Evolutionary conservation across 2,888 invertebrate genomes (phyloP), one percentile per base, ranked within the genome.

Genomic region (Candidula unifasciata): DNA sequence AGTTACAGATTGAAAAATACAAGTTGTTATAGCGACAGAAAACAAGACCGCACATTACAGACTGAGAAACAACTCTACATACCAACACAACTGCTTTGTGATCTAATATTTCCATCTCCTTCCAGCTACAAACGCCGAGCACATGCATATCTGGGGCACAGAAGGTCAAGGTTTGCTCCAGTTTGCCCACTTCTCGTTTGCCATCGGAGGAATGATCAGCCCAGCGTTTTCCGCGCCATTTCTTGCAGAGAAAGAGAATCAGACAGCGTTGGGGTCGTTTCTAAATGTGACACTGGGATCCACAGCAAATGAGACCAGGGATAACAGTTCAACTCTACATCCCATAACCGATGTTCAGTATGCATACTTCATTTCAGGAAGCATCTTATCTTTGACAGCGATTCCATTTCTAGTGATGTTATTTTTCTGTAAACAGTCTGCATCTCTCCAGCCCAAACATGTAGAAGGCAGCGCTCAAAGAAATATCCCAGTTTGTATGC

Each of bases 181-280:
- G 89, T 92, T 93, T 16, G 86, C 94, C 8, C 94, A 94, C 87
- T 94, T 94, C 88, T 90, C 92, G 57, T 94, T 94, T 88, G 94
- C 94, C 13, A 85, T 94, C 76, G 94, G 94, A 18, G 94, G 94
- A 21, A 93, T 94, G 81, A 86, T 94, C 18, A 92, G 94, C 13
- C 94, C 94, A 27, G 87, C 94, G 52, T 88, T 94, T 60, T 93
- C 94, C 24, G 93, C 93, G 78, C 94, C 94, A 54, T 94, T 94
- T 87, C 88, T 93, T 8, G 88, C 90, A 0, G 80, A 85, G 44
- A 84, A 74, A 30, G 54, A 74, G 3, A 54, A 16, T 6, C 52
- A 60, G n/a, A n/a, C 18, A 21, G 33, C 10, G 3, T 10, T 33
- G n/a, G 71, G 10, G 0, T 18, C 35, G 33, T 44, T 44, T 27